Percentiles rank a stretch among this genome's conserved stretches.
Evolutionary conservation across 2,888 invertebrate species (phyloP).

Genomic region (Drosophila picticornis): DNA sequence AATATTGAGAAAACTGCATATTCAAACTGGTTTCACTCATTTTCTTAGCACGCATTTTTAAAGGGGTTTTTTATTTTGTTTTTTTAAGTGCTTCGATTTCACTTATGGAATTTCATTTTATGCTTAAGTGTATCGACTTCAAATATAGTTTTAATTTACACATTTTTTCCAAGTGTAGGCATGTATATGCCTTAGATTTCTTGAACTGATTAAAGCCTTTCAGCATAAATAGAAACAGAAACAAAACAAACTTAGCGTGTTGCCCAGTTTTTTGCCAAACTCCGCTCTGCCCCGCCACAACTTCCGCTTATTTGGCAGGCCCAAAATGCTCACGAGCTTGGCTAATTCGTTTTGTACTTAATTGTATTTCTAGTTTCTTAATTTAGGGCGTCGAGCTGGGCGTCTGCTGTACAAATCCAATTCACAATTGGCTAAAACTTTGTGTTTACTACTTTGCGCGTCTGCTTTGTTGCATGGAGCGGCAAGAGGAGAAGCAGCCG

Average conservation of each 20-base stretch:
- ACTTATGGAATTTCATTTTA: not conserved
- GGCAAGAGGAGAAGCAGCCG: constrained; percentile 18
- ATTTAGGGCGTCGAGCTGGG: constrained; percentile 29
- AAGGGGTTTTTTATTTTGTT: not conserved
- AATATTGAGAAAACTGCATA: fast-evolving
- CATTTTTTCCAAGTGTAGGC: not conserved
- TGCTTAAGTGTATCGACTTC: not conserved
- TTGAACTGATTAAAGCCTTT: constrained; percentile 23
- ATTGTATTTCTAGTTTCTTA: constrained; percentile 60
- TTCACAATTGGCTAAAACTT: constrained; percentile 71
- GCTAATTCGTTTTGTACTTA: constrained; percentile 57
- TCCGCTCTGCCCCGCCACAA: not conserved
- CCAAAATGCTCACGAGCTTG: constrained; percentile 15
- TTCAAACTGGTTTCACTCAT: not conserved
- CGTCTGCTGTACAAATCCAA: constrained; percentile 55
- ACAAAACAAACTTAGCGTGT: constrained; percentile 31
- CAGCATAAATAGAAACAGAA: constrained; percentile 15
- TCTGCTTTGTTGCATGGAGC: not conserved
- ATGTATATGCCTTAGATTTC: not conserved
- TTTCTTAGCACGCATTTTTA: not conserved
- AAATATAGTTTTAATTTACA: not conserved
- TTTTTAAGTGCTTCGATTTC: not conserved
- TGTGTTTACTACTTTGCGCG: constrained; percentile 56
- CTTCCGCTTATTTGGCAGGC: not conserved
- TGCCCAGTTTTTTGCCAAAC: not conserved